phyloP scores from a whole-genome alignment of 2,797 vertebrate species.

The Chelon labrosus region DNA sequence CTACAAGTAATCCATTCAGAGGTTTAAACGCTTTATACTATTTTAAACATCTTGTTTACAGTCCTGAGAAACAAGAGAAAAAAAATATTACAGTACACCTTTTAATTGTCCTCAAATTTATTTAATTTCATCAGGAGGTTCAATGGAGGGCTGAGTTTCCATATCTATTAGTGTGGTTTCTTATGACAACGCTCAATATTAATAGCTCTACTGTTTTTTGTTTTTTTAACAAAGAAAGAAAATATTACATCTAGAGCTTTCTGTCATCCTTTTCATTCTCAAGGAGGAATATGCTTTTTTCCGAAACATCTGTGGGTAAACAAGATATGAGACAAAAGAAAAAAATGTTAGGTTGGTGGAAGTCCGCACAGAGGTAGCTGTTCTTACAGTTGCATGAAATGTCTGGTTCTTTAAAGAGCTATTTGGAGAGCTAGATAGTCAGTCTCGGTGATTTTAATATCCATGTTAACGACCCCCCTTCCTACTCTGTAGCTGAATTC shows the following conservation, averaged over 20 bases:
- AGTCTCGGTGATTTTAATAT: too few relatives aligned
- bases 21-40: neutral
- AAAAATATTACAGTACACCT: too few relatives aligned
- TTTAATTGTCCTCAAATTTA: too few relatives aligned
- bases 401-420: too few relatives aligned
- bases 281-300: slow-evolving; percentile 88
- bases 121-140: neutral
- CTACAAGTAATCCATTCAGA: neutral
- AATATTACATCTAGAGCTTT: slow-evolving; percentile 85
- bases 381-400: too few relatives aligned
- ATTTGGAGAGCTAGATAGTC: too few relatives aligned
- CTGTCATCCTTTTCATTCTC: slow-evolving; percentile 88
- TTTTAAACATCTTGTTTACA: neutral
- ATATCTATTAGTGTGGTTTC: slow-evolving; percentile 63
- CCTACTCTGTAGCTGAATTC: too few relatives aligned
- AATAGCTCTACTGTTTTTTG: slow-evolving; percentile 51
- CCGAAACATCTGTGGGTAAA: slow-evolving; percentile 86
- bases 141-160: neutral
- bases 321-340: slow-evolving; percentile 69
- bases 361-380: too few relatives aligned
- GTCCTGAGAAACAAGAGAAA: neutral
- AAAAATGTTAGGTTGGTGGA: slow-evolving; percentile 44
- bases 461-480: too few relatives aligned
- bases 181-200: slow-evolving; percentile 64
- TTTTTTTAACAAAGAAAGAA: slow-evolving; percentile 70